These are phyloP conservation scores for Empidonax traillii DNA, from an alignment of 2,113 vertebrate species.

Conservation along the genomic window DNA sequence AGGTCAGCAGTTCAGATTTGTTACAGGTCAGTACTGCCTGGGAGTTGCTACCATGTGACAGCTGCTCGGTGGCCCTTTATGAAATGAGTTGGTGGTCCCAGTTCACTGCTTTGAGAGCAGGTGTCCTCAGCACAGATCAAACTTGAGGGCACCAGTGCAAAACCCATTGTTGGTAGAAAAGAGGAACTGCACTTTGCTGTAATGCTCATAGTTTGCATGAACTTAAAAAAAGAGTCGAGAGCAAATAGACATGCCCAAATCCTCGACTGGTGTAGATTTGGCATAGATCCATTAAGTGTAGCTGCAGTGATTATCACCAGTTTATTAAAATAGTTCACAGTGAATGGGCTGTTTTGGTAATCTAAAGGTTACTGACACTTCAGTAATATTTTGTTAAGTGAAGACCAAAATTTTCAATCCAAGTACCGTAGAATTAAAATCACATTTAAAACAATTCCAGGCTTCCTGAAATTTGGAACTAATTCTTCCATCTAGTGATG, in stretches of 20 bases:
- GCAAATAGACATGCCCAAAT: neutral
- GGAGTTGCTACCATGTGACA: slow-evolving; percentile 50
- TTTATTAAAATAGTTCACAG: neutral
- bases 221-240: neutral
- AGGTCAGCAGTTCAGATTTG: slow-evolving; percentile 63
- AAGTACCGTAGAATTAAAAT: neutral
- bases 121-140: slow-evolving; percentile 39
- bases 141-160: slow-evolving; percentile 17
- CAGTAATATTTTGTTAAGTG: neutral
- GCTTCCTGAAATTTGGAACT: neutral
- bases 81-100: slow-evolving; percentile 46
- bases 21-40: slow-evolving; percentile 59
- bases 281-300: neutral
- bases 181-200: neutral
- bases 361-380: neutral
- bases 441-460: neutral
- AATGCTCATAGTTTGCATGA: neutral
- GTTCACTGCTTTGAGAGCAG: slow-evolving; percentile 52
- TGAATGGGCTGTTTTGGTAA: neutral
- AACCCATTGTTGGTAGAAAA: neutral
- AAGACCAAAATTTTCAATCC: neutral
- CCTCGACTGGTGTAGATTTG: slow-evolving; percentile 17
- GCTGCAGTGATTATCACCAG: neutral
- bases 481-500: neutral
- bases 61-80: slow-evolving; percentile 46